Conservation (phyloP, 2,888 invertebrate species). For the Lomographa bimaculata region DNA sequence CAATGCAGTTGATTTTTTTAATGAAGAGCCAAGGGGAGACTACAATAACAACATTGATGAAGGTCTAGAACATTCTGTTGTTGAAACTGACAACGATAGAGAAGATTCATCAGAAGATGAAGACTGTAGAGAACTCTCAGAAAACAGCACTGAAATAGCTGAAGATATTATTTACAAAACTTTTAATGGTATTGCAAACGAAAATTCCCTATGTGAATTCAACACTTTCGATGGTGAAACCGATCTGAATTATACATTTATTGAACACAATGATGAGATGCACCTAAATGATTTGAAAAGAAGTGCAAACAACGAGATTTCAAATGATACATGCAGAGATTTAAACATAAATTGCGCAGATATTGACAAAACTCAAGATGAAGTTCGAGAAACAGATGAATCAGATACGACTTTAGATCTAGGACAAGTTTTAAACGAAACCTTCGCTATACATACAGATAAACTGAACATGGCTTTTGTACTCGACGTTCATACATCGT, state of each 20-base stretch:
- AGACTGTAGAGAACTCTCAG: constrained; percentile 26
- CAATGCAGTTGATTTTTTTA: constrained; percentile 1
- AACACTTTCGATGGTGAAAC: not conserved
- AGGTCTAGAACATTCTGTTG: not conserved
- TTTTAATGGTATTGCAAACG: constrained; percentile 14
- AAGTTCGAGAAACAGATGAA: constrained; percentile 13
- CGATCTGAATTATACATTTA: constrained; percentile 6
- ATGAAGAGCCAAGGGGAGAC: constrained; percentile 4
- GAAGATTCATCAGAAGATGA: constrained; percentile 25
- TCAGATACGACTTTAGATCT: not conserved
- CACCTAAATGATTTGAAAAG: not conserved
- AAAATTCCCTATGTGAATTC: not conserved
- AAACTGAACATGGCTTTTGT: constrained; percentile 67
- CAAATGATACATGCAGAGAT: constrained; percentile 3
- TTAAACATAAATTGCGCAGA: not conserved
- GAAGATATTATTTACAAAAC: constrained; percentile 36
- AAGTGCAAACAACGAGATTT: not conserved
- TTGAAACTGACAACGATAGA: constrained; percentile 1
- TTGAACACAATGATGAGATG: constrained; percentile 2
- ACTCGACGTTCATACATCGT: constrained; percentile 46
- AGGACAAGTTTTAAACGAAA: constrained; percentile 2
- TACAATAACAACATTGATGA: constrained; percentile 6
- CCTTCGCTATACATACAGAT: constrained; percentile 5
- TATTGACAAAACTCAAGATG: not conserved
- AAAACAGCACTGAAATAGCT: constrained; percentile 22